A percentile compares a stretch with the other conserved stretches of the same genome.
Conservation (phyloP, 1,140 invertebrate species). For the Nephotettix cincticeps region DNA sequence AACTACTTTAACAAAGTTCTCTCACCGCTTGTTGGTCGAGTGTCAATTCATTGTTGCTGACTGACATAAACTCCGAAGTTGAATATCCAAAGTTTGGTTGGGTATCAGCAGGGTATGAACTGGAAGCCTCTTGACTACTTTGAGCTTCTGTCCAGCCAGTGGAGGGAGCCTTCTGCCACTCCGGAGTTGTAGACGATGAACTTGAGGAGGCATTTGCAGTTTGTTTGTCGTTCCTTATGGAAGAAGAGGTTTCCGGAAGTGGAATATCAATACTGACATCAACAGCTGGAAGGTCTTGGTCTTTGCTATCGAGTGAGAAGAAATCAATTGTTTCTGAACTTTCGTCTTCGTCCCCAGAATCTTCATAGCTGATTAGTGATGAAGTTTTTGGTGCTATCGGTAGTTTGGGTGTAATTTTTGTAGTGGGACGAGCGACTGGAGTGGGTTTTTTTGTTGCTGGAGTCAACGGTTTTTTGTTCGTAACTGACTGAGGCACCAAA, state of each 20-base stretch:
- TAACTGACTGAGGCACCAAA: conserved; percentile 24
- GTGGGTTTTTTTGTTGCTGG: conserved; percentile 18
- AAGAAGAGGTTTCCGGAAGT: neutral
- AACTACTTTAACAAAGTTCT: too few species aligned
- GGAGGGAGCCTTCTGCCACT: too few species aligned
- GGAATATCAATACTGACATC: conserved; percentile 29
- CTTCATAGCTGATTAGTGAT: conserved; percentile 41
- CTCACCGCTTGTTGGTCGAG: conserved; percentile 53
- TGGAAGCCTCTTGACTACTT: too few species aligned
- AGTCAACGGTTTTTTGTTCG: neutral
- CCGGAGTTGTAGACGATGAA: too few species aligned
- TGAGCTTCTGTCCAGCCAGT: too few species aligned
- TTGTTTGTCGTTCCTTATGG: too few species aligned
- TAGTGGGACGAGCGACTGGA: neutral
- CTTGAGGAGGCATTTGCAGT: too few species aligned
- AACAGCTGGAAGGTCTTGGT: conserved; percentile 27
- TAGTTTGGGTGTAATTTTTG: conserved; percentile 26
- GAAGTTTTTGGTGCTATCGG: conserved; percentile 28
- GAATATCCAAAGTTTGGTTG: neutral
- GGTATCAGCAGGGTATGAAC: too few species aligned
- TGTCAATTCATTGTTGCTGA: conserved; percentile 49
- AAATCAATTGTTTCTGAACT: conserved; percentile 39
- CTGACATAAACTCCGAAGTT: neutral
- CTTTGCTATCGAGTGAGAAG: conserved; percentile 39
- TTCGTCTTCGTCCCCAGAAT: conserved; percentile 53